Base-by-base conservation (phyloP, 2,113 vertebrate species). In the Festucalex cinctus region DNA sequence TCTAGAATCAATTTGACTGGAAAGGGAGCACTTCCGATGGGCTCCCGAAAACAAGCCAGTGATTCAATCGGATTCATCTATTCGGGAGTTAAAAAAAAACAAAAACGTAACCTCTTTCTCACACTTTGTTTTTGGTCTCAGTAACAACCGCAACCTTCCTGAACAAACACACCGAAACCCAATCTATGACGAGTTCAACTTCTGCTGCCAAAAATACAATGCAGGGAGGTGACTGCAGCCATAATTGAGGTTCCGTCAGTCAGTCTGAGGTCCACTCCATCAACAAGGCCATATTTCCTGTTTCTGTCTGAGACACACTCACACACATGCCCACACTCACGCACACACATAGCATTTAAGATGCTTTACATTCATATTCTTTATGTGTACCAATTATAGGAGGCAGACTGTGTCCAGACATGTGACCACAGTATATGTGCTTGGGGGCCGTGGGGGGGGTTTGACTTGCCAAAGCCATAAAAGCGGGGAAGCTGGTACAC, bases 401-500 rank as follows among this genome's bases (percentile, higher is more conserved):
- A 61, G 64, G 51, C 35, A 61, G 60, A 69, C 66, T 68, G 57
- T 64, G 62, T 39, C 8, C 58, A 71, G 63, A 65, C 61, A 60
- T 54, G 22, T 9, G 43, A 63, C 64, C 41, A 48, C 43, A 62
- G 54, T 57, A 61, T 46, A 57, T 46, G 53, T 65, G 46, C 41
- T n/a, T 62, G 39, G 60, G 22, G 35, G 32, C n/a, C n/a, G 37
- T 39, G 22, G 57, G 65, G 43, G 59, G 54, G 51, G 59, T 46
- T 44, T 19, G 75, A 79, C 69, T 79, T 70, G 83, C 76, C 70
- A 79, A 82, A 84, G 83, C 72, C 71, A 71, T 78, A 79, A 83
- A 71, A 51, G 56, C 58, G 63, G 46, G 71, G 72, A 75, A 73
- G 71, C 36, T 56, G 78, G 71, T 79, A 77, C 81, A 85, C 87